These are phyloP conservation scores for Drosophila takahashii DNA, from an alignment of 1,140 invertebrate species.

Conservation along the genomic window DNA sequence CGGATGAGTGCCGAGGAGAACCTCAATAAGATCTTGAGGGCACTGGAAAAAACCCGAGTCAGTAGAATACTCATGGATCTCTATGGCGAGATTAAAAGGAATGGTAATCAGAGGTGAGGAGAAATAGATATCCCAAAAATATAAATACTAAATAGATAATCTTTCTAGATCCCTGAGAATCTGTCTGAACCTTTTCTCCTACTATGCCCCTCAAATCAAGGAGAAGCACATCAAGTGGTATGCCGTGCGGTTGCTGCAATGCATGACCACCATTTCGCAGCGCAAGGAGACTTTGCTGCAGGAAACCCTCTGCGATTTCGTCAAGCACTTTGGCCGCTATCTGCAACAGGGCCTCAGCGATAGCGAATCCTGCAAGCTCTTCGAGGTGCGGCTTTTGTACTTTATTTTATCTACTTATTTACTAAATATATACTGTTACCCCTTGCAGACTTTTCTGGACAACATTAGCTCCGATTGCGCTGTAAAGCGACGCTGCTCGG, in stretches of 20 bases:
- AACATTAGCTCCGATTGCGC: constrained; percentile 78
- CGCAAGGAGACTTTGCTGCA: constrained; percentile 90
- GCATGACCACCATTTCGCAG: constrained; percentile 88
- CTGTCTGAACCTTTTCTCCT: constrained; percentile 90
- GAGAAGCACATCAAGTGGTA: constrained; percentile 92
- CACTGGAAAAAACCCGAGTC: constrained; percentile 86
- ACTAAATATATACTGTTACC: constrained; percentile 13
- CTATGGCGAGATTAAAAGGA: constrained; percentile 93
- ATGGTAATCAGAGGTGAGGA: constrained; percentile 86
- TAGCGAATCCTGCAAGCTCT: constrained; percentile 87
- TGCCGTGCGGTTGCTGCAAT: constrained; percentile 90
- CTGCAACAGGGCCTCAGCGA: constrained; percentile 91
- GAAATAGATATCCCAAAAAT: background rate
- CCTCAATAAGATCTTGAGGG: constrained; percentile 91
- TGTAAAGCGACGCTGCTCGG: constrained; percentile 79
- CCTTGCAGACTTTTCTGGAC: constrained; percentile 63
- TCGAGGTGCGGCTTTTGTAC: constrained; percentile 84
- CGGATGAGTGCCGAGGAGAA: constrained; percentile 92
- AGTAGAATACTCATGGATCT: constrained; percentile 91
- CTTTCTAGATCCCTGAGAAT: constrained; percentile 88
- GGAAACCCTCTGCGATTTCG: constrained; percentile 89
- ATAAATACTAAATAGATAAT: no score
- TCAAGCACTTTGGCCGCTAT: constrained; percentile 89
- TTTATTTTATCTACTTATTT: background rate
- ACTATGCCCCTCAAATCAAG: constrained; percentile 89